Evolutionary conservation across 2,888 invertebrate species (phyloP).

Genomic region (Eupelmus urozonus): DNA sequence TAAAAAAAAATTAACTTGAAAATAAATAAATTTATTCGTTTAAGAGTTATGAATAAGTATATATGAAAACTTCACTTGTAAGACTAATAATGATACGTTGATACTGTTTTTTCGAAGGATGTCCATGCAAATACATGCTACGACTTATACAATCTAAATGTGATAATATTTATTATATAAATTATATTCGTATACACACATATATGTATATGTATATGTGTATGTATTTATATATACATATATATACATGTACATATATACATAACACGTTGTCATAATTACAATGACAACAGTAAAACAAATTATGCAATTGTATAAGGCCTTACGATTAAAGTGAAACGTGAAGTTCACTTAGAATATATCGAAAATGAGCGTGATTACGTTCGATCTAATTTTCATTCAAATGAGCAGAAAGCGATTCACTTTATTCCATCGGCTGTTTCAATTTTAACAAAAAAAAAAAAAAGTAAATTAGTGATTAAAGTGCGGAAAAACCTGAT

Average conservation of each 20-base stretch:
- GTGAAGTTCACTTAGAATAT: conserved; percentile 10
- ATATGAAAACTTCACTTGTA: conserved; percentile 39
- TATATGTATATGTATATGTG: conserved; percentile 33
- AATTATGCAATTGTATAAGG: conserved; percentile 47
- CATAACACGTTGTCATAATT: no score
- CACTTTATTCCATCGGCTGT: conserved; percentile 42
- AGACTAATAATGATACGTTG: conserved; percentile 33
- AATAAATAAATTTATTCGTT: background rate
- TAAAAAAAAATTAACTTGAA: conserved; percentile 31
- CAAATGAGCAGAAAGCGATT: conserved; percentile 12
- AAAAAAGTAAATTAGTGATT: conserved; percentile 28
- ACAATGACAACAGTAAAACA: conserved; percentile 7
- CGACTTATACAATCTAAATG: conserved; percentile 78
- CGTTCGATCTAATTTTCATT: background rate
- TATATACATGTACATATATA: no score
- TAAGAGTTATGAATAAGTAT: no score
- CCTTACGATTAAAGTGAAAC: conserved; percentile 35
- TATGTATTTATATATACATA: no score
- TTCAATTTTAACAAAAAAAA: conserved; percentile 27
- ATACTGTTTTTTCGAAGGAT: conserved; percentile 63
- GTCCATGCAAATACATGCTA: conserved; percentile 68
- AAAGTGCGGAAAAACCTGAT: conserved; percentile 53
- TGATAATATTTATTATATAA: conserved; percentile 77
- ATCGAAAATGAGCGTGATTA: background rate
- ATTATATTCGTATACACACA: conserved; percentile 65